Base-by-base conservation (phyloP, 2,888 invertebrate genomes). In the Phalangium opilio region DNA sequence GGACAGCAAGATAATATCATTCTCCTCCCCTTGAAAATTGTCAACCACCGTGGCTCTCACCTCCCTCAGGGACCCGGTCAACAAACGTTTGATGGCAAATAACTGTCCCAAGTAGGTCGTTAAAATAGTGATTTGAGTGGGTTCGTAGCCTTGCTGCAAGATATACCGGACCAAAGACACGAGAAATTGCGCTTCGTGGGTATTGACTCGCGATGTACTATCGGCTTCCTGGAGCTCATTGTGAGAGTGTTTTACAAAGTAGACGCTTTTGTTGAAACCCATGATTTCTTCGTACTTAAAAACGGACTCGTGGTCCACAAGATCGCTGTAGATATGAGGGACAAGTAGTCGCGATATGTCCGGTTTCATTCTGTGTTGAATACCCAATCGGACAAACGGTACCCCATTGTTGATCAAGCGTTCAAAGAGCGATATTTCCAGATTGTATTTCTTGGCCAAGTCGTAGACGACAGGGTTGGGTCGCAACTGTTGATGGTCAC, bases 381-480 rank as follows among this genome's bases (percentile, higher is more conserved):
- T 72, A 14, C 72, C 68, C 1, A 85, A 62, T 14, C 62, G 62
- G 2, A 73, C 67, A 11, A 73, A 75, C 47, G 76, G 74, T 2
- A 79, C 60, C 0, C 75, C 72, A 57, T 81, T 79, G 1, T 72
- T 71, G 2, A 86, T 71, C 74, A 86, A 75, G 8, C 86, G 72
- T 60, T 87, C 86, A 66, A 87, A 87, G 5, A 87, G 69, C 0
- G 86, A 86, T 42, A 84, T 70, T 50, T 83, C 81, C 49, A 85
- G 63, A 36, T 79, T 74, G 61, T 73, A 81, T 34, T 75, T 63
- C 57, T 67, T 74, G 1, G 78, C 78, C 45, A 85, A 66, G 40
- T 71, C 70, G 63, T 76, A 80, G 48, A 78, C 78, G 1, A 79
- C 75, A 1, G 80, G 75, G 19, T 73, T 74, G 0, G 86, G 87